Evolutionary conservation across 2,888 invertebrate genomes (phyloP).

Genomic region (Aromia moschata): DNA sequence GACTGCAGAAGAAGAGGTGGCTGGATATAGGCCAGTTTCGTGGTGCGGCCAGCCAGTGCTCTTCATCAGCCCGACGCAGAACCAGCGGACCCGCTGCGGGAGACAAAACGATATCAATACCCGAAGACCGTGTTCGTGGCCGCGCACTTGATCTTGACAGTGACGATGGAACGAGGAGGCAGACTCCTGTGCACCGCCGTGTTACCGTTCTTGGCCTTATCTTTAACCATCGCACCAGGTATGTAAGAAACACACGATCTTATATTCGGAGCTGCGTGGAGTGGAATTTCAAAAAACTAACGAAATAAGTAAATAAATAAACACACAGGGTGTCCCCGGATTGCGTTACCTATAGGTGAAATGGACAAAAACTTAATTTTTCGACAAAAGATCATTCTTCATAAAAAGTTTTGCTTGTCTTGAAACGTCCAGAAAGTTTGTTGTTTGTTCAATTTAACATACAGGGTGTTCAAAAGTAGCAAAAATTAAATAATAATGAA

Average conservation of each 20-base stretch:
- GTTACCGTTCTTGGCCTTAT: constrained; percentile 21
- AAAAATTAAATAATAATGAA: no score
- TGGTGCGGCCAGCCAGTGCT: constrained; percentile 32
- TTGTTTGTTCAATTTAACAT: no score
- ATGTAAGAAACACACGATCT: constrained; percentile 17
- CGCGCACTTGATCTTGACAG: constrained; percentile 31
- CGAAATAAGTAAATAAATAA: no score
- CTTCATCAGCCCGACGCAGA: constrained; percentile 24
- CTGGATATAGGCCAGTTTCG: constrained; percentile 58
- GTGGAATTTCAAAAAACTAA: no score
- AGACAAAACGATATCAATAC: constrained; percentile 11
- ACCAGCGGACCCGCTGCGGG: constrained; percentile 14
- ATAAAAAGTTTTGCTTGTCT: no score
- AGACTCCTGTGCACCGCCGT: constrained; percentile 27
- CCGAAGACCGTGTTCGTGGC: constrained; percentile 22
- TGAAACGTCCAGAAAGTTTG: no score
- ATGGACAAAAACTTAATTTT: no score
- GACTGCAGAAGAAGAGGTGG: constrained; percentile 50
- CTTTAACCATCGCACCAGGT: constrained; percentile 16
- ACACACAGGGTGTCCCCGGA: no score
- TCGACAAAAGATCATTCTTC: no score
- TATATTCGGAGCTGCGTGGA: no score
- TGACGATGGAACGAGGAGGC: constrained; percentile 25
- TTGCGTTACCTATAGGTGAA: no score
- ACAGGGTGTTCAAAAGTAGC: no score